Evolutionary conservation across 2,888 invertebrate species (phyloP), one percentile per base, ranked within the genome.

Genomic region (Spodoptera exigua): DNA sequence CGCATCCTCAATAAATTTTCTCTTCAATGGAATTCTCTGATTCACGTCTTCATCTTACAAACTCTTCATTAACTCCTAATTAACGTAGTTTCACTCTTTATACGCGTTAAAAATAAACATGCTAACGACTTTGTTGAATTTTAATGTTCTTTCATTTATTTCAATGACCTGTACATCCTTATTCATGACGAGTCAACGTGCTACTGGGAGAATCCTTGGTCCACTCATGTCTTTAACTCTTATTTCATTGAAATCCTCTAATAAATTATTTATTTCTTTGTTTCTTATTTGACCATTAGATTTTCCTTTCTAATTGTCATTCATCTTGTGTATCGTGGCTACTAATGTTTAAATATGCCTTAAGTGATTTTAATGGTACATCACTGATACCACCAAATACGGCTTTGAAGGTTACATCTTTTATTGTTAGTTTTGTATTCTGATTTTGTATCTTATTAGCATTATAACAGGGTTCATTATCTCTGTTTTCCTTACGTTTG

Each of bases 281-380:
- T 61, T 51, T 65, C 61, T 70, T 61, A 72, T 70, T 70, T 61
- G 78, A 76, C 67, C 70, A 76, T 74, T 78, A 69, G 77, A 74
- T 76, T 76, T 78, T 76, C 75, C 72, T 75, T 79, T 72, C 68
- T 49, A 61, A 56, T 62, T 75, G 67, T 65, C 71, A 60, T 58
- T 67, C 67, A 69, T 35, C 27, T 46, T 47, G 36, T 55, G 53
- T 58, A 64, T 53, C 39, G 14, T 49, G 74, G n/a, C 53, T 69
- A 43, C 58, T 63, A 68, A 70, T 49, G 44, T 69, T 49, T 39
- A 46, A 35, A 16, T 47, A 14, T 41, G 17, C 34, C 3, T 35
- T 37, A 1, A 49, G 35, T 58, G 14, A 54, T 71, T 66, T 41
- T 44, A 34, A 21, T 67, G 35, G 64, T 18, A 34, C 48, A 7